Percentiles rank a stretch among this genome's conserved stretches.
phyloP scores from a whole-genome alignment of 1,140 invertebrate species.

The Ceratitis capitata region DNA sequence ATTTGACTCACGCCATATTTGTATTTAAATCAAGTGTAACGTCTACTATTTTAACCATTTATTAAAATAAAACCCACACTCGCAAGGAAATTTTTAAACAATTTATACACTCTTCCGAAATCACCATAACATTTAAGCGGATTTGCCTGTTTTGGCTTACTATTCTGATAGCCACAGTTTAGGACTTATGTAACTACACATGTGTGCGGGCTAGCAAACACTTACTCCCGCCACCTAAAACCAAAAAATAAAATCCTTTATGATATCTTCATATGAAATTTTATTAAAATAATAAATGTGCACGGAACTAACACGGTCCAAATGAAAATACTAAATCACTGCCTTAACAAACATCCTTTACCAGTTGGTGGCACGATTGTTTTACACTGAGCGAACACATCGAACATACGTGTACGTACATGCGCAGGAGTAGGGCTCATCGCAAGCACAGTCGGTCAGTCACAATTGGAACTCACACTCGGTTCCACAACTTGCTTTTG shows the following conservation, averaged over 20 bases:
- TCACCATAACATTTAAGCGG: slow-evolving; percentile 43
- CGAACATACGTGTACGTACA: neutral
- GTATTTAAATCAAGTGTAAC: no score
- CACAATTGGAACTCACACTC: neutral
- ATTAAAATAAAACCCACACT: no score
- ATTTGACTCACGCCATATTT: no score
- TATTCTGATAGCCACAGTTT: neutral
- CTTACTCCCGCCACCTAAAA: neutral
- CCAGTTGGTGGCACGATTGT: neutral
- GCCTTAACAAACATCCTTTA: neutral
- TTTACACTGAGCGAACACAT: neutral
- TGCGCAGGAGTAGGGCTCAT: neutral
- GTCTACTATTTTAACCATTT: no score
- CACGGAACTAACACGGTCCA: slow-evolving; percentile 36
- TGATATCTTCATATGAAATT: slow-evolving; percentile 36
- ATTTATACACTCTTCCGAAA: neutral
- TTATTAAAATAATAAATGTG: slow-evolving; percentile 44
- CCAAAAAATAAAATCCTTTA: no score
- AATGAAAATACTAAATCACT: slow-evolving; percentile 43
- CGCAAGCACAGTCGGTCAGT: slow-evolving; percentile 20
- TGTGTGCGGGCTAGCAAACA: neutral
- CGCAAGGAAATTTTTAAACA: neutral
- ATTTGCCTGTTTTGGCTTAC: slow-evolving; percentile 31
- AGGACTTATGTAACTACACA: slow-evolving; percentile 18
- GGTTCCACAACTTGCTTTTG: neutral